A percentile compares a stretch with the other conserved stretches of the same genome.
Conservation (phyloP, 1,140 invertebrate species). For the Zaprionus camerounensis region DNA sequence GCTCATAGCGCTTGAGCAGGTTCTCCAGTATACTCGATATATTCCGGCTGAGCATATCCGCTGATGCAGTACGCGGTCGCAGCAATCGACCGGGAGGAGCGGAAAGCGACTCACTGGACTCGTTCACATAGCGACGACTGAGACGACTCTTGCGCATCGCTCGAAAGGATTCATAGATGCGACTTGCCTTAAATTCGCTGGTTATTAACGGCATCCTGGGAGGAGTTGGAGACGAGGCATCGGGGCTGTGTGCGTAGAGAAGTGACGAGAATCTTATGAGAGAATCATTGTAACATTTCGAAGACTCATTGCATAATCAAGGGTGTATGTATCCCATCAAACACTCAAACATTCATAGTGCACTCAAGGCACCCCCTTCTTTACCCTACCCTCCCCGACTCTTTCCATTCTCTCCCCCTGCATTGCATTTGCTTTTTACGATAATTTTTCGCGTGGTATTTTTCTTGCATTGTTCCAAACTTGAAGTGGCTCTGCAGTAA, state of each 20-base stretch:
- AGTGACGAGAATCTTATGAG: not conserved
- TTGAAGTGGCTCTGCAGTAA: constrained; percentile 52
- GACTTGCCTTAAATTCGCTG: constrained; percentile 61
- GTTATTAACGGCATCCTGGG: constrained; percentile 58
- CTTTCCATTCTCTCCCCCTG: not conserved
- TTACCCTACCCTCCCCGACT: too few species aligned
- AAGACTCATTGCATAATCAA: not conserved
- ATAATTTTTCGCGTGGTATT: constrained; percentile 22
- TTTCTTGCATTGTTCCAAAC: constrained; percentile 46
- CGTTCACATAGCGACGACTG: constrained; percentile 21
- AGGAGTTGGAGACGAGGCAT: not conserved
- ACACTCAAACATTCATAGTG: not conserved
- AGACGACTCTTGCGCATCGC: constrained; percentile 17
- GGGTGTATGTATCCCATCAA: not conserved
- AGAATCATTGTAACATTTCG: not conserved
- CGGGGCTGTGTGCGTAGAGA: not conserved
- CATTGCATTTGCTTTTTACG: constrained; percentile 27
- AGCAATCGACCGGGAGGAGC: not conserved
- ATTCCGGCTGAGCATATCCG: constrained; percentile 90
- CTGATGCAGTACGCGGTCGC: constrained; percentile 85
- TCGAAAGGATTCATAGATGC: constrained; percentile 76
- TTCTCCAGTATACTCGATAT: constrained; percentile 94
- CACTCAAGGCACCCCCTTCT: not conserved
- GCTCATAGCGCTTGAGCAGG: constrained; percentile 95
- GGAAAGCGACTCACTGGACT: not conserved